Percentiles rank a stretch among this genome's conserved stretches.
These are phyloP conservation scores for Candoia aspera DNA, from an alignment of 2,113 vertebrate species.

Conservation along the genomic window DNA sequence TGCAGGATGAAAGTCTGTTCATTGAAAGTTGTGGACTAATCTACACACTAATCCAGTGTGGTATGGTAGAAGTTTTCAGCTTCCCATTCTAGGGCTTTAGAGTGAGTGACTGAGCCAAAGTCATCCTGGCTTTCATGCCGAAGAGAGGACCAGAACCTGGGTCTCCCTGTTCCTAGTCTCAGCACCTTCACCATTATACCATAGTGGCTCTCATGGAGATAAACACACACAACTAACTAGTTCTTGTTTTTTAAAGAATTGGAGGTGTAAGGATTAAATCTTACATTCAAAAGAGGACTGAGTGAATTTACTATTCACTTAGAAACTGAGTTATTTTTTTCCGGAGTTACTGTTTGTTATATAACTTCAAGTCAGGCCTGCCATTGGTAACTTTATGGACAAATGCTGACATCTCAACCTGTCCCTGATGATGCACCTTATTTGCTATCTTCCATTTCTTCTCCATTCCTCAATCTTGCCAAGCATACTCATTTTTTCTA, in stretches of 20 bases:
- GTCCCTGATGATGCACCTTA: not conserved
- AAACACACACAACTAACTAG: too few species aligned
- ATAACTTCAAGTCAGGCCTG: not conserved
- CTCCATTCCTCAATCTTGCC: not conserved
- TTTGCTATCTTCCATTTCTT: not conserved
- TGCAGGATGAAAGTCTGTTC: not conserved
- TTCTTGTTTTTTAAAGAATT: not conserved
- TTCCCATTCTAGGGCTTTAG: not conserved
- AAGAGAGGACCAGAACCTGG: not conserved
- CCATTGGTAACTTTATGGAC: not conserved
- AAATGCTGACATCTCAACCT: not conserved
- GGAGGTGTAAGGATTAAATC: not conserved
- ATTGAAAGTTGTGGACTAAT: not conserved
- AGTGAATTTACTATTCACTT: not conserved
- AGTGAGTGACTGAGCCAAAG: not conserved
- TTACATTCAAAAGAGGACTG: not conserved
- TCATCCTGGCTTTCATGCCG: not conserved
- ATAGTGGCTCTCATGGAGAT: not conserved
- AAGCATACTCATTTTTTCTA: not conserved
- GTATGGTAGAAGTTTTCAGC: not conserved
- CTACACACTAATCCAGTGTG: not conserved
- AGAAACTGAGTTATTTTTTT: not conserved
- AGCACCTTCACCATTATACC: not conserved
- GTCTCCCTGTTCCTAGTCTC: not conserved
- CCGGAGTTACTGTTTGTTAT: not conserved